Percentiles rank a stretch among this genome's conserved stretches.
Conservation (phyloP, 2,888 invertebrate genomes). For the Schizaphis graminum region DNA sequence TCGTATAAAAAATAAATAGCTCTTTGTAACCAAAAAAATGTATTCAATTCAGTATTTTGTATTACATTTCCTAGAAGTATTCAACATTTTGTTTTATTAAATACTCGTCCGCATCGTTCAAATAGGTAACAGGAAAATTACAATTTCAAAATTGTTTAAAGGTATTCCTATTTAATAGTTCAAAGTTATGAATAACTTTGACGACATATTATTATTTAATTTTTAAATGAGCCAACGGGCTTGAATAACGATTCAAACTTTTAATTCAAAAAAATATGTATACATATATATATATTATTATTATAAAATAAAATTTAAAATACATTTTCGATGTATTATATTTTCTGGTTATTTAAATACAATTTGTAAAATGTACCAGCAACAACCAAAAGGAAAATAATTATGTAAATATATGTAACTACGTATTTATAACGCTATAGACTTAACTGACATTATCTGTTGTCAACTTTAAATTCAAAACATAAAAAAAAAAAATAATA, state of each 20-base stretch:
- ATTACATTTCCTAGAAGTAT: neutral
- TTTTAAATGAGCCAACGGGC: neutral
- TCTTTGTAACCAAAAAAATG: neutral
- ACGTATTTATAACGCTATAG: neutral
- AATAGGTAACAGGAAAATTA: neutral
- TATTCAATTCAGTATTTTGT: neutral
- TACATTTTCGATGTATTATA: neutral
- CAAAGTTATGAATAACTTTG: neutral
- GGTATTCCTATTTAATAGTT: neutral
- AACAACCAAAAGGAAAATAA: neutral
- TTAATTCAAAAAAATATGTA: neutral
- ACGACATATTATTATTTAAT: neutral
- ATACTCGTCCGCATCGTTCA: neutral
- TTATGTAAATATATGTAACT: neutral
- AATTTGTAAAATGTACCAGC: neutral
- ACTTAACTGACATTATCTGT: neutral
- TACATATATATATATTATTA: no score
- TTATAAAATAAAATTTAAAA: neutral
- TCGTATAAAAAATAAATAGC: neutral
- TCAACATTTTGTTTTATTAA: neutral
- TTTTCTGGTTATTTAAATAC: neutral
- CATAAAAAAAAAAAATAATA: neutral
- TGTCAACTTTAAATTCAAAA: neutral
- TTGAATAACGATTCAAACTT: neutral
- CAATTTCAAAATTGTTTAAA: neutral